phyloP scores from a whole-genome alignment of 2,113 vertebrate genomes.

The Thomomys bottae region DNA sequence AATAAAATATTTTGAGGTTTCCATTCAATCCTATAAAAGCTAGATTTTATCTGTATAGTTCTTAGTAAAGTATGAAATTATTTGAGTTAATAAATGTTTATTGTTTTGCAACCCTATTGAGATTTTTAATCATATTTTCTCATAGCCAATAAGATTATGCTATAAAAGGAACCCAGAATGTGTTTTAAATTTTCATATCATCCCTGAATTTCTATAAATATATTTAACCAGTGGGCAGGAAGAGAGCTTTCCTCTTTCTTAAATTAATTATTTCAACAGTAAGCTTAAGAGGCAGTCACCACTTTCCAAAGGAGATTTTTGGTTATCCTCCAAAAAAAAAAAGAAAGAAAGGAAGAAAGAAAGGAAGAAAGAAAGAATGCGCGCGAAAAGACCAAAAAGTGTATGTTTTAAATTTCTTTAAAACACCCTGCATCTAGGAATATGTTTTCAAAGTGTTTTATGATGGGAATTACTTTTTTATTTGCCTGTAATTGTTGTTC shows the following conservation, averaged over 20 bases:
- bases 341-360: background rate
- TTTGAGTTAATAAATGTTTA: background rate
- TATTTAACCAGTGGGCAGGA: background rate
- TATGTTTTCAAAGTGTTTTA: background rate
- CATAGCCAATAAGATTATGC: background rate
- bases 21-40: background rate
- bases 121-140: conserved; percentile 8
- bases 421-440: background rate
- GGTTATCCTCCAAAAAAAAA: background rate
- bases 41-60: background rate
- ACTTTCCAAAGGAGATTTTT: conserved; percentile 11
- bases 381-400: background rate
- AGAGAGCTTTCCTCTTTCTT: background rate
- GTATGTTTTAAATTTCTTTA: background rate
- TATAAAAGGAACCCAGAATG: background rate
- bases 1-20: background rate
- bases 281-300: background rate
- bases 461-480: conserved; percentile 33
- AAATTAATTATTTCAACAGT: background rate
- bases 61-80: background rate
- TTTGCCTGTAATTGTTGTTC: conserved; percentile 34
- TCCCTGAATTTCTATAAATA: background rate
- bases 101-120: background rate
- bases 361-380: background rate
- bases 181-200: background rate